These are phyloP conservation scores for Drosophila phalerata DNA, from an alignment of 2,888 invertebrate genomes.

Conservation along the genomic window DNA sequence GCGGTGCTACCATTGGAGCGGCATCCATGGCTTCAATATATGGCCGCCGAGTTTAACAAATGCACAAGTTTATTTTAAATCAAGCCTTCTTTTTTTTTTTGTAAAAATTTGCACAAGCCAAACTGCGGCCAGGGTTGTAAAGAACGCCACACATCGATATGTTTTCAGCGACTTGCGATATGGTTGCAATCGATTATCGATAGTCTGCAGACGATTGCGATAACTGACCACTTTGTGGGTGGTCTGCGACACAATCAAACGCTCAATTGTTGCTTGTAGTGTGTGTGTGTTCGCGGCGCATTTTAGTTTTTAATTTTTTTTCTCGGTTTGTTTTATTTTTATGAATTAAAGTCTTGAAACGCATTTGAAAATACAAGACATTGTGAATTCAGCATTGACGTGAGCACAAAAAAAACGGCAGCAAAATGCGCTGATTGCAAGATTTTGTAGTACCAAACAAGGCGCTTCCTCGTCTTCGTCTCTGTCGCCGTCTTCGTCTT, in stretches of 20 bases:
- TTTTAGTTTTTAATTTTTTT: constrained; percentile 59
- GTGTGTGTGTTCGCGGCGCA: constrained; percentile 29
- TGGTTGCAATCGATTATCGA: constrained; percentile 34
- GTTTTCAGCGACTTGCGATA: constrained; percentile 19
- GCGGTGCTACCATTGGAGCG: constrained; percentile 58
- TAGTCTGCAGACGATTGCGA: constrained; percentile 20
- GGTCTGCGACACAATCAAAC: constrained; percentile 56
- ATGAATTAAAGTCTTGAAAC: constrained; percentile 44
- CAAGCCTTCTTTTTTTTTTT: constrained; percentile 56
- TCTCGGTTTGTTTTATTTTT: constrained; percentile 36
- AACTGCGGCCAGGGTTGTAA: constrained; percentile 64
- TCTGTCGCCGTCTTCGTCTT: constrained; percentile 23
- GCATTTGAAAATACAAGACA: neutral
- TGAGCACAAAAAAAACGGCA: constrained; percentile 12
- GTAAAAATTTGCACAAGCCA: constrained; percentile 67
- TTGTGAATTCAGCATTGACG: neutral
- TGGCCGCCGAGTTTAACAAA: constrained; percentile 36
- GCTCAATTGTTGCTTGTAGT: constrained; percentile 56
- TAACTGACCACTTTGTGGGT: constrained; percentile 51
- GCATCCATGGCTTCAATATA: constrained; percentile 61
- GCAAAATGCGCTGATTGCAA: constrained; percentile 53
- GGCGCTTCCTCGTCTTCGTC: constrained; percentile 44
- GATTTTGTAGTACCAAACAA: constrained; percentile 43
- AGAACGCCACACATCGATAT: constrained; percentile 62
- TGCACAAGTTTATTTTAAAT: constrained; percentile 60